phyloP scores from a whole-genome alignment of 1,140 invertebrate species.

The Cotesia vestalis region DNA sequence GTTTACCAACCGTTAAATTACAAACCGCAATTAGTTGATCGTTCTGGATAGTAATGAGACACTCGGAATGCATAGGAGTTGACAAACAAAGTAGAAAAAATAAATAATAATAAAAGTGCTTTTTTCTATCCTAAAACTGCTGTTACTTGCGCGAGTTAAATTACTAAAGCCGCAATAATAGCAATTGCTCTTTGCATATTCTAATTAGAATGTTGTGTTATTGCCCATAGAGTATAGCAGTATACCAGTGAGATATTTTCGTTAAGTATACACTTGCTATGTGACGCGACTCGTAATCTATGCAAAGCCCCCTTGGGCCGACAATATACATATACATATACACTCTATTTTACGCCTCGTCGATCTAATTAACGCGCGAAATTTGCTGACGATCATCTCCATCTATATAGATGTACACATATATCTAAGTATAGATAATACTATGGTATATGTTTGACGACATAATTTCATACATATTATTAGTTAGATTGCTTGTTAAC shows the following conservation, averaged over 20 bases:
- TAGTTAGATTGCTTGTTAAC: not conserved
- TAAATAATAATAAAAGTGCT: not conserved
- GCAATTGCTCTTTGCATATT: constrained; percentile 28
- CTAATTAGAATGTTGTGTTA: constrained; percentile 26
- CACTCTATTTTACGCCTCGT: constrained; percentile 47
- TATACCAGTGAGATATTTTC: constrained; percentile 7
- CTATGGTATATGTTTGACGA: not conserved
- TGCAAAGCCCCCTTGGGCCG: constrained; percentile 30
- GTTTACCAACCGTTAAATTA: constrained; percentile 51
- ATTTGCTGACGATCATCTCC: constrained; percentile 36
- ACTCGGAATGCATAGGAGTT: constrained; percentile 8
- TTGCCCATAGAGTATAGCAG: constrained; percentile 3
- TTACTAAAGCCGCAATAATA: too few relatives aligned
- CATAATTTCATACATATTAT: constrained; percentile 9
- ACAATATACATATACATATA: constrained; percentile 15
- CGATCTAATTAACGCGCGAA: constrained; percentile 48
- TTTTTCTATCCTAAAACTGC: not conserved
- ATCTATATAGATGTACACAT: constrained; percentile 7
- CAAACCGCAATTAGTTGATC: constrained; percentile 54
- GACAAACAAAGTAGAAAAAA: not conserved
- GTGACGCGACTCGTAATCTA: constrained; percentile 31
- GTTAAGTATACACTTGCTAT: not conserved
- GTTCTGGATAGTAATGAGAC: constrained; percentile 15
- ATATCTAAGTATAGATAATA: not conserved
- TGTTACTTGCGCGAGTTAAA: not conserved